A percentile compares a stretch with the other conserved stretches of the same genome.
These are phyloP conservation scores for Peucedramus taeniatus DNA, from an alignment of 2,113 vertebrate genomes.

Conservation along the genomic window DNA sequence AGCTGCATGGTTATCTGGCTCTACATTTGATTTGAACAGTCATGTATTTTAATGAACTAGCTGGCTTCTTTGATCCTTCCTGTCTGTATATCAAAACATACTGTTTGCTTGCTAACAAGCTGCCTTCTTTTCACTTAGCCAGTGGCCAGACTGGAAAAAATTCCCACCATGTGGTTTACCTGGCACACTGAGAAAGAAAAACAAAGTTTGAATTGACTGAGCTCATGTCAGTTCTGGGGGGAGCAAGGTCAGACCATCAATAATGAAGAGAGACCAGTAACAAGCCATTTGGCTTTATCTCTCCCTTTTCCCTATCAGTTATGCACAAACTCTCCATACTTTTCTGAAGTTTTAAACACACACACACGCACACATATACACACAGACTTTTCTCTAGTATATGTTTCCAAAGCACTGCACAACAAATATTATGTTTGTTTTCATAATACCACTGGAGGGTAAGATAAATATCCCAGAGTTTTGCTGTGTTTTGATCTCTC, in stretches of 20 bases:
- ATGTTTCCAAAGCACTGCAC: not conserved
- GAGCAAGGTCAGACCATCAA: not conserved
- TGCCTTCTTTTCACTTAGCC: not conserved
- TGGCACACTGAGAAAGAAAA: not conserved
- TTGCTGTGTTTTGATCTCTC: not conserved
- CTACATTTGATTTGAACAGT: not conserved
- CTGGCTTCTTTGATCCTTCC: not conserved
- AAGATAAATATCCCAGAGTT: not conserved
- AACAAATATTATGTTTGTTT: not conserved
- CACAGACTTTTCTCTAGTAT: not conserved
- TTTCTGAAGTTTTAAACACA: not conserved
- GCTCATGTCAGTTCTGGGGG: not conserved
- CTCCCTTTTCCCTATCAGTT: not conserved
- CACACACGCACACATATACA: too few species aligned
- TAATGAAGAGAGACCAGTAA: not conserved
- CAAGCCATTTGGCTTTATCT: not conserved
- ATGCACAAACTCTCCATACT: not conserved
- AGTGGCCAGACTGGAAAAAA: not conserved
- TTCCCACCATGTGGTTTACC: not conserved
- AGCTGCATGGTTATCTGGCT: not conserved
- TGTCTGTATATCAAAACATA: not conserved
- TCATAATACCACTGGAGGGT: not conserved
- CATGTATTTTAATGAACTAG: constrained; percentile 37
- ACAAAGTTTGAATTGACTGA: not conserved
- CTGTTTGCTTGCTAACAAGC: not conserved